Evolutionary conservation across 2,888 invertebrate genomes (phyloP).

Genomic region (Cantharis nigra): DNA sequence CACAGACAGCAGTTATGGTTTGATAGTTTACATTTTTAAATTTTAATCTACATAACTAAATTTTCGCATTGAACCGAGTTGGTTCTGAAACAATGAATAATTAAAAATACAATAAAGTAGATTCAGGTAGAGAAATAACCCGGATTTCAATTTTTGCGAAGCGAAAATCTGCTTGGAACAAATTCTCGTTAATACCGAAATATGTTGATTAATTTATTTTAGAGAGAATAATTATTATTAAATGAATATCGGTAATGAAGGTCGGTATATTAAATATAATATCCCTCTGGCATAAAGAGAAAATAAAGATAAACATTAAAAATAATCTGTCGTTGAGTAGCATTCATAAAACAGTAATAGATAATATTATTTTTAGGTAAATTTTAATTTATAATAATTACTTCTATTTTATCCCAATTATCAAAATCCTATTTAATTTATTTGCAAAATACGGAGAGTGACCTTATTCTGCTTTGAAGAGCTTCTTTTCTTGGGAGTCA

Average conservation of each 20-base stretch:
- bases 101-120: background rate
- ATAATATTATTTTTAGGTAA: too few species aligned
- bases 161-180: background rate
- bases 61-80: background rate
- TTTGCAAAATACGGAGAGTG: too few species aligned
- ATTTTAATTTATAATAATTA: too few species aligned
- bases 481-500: too few species aligned
- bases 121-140: background rate
- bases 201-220: background rate
- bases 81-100: background rate
- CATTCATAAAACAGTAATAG: too few species aligned
- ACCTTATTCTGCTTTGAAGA: too few species aligned
- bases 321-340: too few species aligned
- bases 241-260: background rate
- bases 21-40: background rate
- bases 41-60: background rate
- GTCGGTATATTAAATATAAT: too few species aligned
- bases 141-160: background rate
- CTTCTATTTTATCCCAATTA: too few species aligned
- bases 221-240: background rate
- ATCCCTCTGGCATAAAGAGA: too few species aligned
- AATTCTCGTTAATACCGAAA: background rate
- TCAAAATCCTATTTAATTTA: too few species aligned
- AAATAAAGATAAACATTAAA: background rate
- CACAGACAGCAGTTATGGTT: too few species aligned